Percentiles rank a stretch among this genome's conserved stretches.
Evolutionary conservation across 2,113 vertebrate genomes (phyloP).

Genomic region (Quiscalus mexicanus): DNA sequence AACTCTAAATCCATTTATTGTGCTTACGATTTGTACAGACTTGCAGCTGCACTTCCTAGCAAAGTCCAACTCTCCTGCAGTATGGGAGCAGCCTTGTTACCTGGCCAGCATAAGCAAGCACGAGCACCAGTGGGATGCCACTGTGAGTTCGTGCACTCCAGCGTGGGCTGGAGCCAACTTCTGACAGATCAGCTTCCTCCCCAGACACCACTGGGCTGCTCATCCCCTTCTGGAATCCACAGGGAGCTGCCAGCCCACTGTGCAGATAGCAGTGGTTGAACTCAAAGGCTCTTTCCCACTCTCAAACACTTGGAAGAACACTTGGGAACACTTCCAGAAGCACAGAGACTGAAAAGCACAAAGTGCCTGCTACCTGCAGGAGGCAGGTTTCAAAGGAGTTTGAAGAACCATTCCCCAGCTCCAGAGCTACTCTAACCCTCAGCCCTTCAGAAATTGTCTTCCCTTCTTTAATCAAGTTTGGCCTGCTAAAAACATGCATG

Average conservation of each 20-base stretch:
- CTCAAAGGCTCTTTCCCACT: neutral
- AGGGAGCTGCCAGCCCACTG: neutral
- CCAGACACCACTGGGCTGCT: neutral
- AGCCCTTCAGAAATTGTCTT: neutral
- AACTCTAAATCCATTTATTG: neutral
- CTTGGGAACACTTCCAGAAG: neutral
- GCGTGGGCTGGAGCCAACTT: neutral
- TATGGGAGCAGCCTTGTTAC: neutral
- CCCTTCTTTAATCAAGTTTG: neutral
- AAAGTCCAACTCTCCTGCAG: neutral
- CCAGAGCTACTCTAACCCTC: neutral
- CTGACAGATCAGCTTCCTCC: neutral
- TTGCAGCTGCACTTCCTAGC: neutral
- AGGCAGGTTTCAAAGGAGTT: neutral
- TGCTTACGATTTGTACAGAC: neutral
- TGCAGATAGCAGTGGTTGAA: neutral
- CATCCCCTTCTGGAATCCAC: rapidly evolving
- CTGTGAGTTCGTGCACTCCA: neutral
- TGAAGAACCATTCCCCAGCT: neutral
- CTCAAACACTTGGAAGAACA: neutral
- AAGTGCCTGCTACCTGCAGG: neutral
- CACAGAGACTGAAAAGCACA: neutral
- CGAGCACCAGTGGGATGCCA: rapidly evolving
- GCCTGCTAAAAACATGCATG: neutral
- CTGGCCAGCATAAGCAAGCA: neutral